Evolutionary conservation across 2,888 invertebrate species (phyloP), one percentile per base, ranked within the genome.

Genomic region (Micoletzkya japonica): DNA sequence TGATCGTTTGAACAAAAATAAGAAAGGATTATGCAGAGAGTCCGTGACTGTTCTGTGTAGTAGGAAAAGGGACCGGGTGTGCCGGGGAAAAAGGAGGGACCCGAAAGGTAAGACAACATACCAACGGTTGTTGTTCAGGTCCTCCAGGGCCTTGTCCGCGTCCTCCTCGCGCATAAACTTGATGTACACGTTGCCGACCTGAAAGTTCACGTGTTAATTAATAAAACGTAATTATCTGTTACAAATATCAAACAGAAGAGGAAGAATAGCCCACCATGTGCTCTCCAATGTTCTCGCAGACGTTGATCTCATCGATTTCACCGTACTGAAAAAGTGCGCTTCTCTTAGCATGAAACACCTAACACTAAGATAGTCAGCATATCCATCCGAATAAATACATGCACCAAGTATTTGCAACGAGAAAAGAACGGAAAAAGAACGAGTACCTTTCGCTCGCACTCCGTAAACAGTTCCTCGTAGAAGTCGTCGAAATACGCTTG

Each of bases 271-370:
- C 20, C 50, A 97, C 96, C 77, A 98, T 89, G 69, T 82, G 81
- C 71, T 82, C 81, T 32, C 82, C 82, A 73, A 98, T 90, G 87
- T 99, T 99, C 88, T 98, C 98, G 88, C 98, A 99, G 2, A 99
- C 96, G 88, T 98, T 98, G 95, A 98, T 97, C 88, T 99, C 98
- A 87, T 99, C 98, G 83, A 98, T 97, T 88, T 97, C 96, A 0
- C 98, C 98, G 88, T 98, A 98, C 89, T 82, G 61, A 58, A 75
- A 69, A 39, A 30, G 6, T 7, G 20, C 44, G 44, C 10, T n/a
- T 2, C 14, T 49, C 17, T 50, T 24, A 50, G 14, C 10, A 39
- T 7, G 17, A 39, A 39, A 39, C 7, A 39, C 7, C 7, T 7
- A 39, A 39, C 7, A 39, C 7, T 39, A 39, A 39, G 17, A 17